Evolutionary conservation across 2,113 vertebrate species (phyloP).

Genomic region (Penelope pileata): DNA sequence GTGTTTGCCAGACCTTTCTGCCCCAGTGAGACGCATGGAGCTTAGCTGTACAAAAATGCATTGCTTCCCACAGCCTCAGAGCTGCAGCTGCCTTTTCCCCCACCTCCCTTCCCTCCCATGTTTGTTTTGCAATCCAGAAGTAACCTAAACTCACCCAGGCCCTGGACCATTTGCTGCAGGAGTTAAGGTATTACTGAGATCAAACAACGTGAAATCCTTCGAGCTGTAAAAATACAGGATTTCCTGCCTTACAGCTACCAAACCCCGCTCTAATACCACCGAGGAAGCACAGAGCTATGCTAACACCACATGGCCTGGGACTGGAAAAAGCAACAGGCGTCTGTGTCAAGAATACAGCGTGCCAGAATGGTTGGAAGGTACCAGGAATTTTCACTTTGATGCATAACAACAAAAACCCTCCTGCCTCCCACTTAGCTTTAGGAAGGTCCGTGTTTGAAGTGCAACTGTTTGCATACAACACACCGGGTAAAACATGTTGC

Average conservation of each 20-base stretch:
- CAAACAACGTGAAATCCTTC: conserved; percentile 12
- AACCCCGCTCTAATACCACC: background rate
- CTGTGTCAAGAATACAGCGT: background rate
- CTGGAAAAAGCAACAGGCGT: background rate
- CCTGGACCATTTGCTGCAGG: background rate
- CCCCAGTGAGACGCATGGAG: rapidly evolving
- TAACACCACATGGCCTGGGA: background rate
- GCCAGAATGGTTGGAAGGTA: background rate
- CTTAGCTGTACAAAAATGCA: background rate
- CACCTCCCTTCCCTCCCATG: background rate
- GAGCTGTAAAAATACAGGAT: conserved; percentile 47
- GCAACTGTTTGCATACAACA: background rate
- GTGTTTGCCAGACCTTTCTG: background rate
- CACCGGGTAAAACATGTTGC: background rate
- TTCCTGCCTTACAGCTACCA: conserved; percentile 30
- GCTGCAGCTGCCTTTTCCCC: rapidly evolving
- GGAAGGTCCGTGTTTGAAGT: background rate
- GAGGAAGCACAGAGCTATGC: background rate
- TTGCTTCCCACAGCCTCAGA: background rate
- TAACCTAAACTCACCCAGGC: background rate
- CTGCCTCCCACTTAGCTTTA: background rate
- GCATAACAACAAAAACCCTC: background rate
- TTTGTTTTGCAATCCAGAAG: background rate
- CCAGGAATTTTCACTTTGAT: background rate
- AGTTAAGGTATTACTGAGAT: background rate